Base-by-base conservation (phyloP, 2,113 vertebrate genomes). In the Colistium nudipinnis region DNA sequence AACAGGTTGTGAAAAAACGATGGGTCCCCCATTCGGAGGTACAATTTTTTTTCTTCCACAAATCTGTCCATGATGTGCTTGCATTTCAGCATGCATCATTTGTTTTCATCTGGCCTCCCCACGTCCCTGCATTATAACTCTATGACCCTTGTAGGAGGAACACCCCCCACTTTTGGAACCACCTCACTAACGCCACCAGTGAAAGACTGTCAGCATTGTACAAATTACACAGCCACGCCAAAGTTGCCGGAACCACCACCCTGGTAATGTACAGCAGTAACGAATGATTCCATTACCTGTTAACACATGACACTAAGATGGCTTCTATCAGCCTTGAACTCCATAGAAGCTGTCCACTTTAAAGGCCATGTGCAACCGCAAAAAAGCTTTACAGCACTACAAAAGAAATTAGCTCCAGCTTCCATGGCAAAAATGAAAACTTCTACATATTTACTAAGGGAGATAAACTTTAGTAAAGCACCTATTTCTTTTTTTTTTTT, bases 401-500 rank as follows among this genome's bases (percentile, higher is more conserved):
- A 70, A 65, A 68, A 82, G 54, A 84, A 56, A 62, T 67, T 22
- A 57, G 70, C 28, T 72, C 33, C 56, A 73, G 44, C 73, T 73
- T 45, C 60, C 51, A 44, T n/a, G 38, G n/a, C 55, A 48, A 69
- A 62, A 52, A 76, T 81, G 82, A 86, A 87, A 72, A 64, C 57
- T 65, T 72, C 22, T 56, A 47, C 67, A 68, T 82, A 63, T 88
- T 83, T 88, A 84, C 83, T 78, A 84, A 76, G 70, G 60, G 70
- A 84, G 77, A 82, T 89, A 81, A 76, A 74, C 81, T 87, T 78
- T 80, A 63, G 47, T 49, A 84, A 66, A 78, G 78, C 75, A 11
- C 20, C 36, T 68, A 65, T 78, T 74, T 70, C 36, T 38, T 59
- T 73, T 69, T 83, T 81, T 78, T 69, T 83, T 81, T 78, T 62